Conservation (phyloP, 53 echinoderm and acorn worm species). For the Paelopatides confundens region DNA sequence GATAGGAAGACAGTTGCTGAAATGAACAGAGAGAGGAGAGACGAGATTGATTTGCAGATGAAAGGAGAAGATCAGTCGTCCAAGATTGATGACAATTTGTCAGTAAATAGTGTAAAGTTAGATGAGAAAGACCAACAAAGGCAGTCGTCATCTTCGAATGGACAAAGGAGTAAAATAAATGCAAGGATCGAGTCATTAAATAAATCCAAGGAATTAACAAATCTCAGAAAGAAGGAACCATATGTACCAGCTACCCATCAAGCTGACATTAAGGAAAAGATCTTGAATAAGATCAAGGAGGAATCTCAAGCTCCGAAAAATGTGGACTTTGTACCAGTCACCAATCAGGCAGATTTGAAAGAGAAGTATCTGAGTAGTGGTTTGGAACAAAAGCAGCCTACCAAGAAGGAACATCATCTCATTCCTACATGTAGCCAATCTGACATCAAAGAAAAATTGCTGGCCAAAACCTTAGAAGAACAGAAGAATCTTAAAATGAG, state of each 20-base stretch:
- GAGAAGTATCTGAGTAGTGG: slow-evolving; percentile 18
- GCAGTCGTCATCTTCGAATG: neutral
- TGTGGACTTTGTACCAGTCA: neutral
- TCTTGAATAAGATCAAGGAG: slow-evolving; percentile 15
- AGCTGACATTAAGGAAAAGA: slow-evolving; percentile 31
- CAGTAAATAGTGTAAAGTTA: no score
- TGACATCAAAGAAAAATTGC: slow-evolving; percentile 19
- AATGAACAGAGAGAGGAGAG: neutral
- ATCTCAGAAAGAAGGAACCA: slow-evolving; percentile 8
- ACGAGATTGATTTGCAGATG: no score
- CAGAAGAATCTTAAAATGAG: neutral
- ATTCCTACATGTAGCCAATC: slow-evolving; percentile 4
- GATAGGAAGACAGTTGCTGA: neutral
- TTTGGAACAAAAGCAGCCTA: neutral
- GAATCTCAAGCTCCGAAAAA: slow-evolving; percentile 16
- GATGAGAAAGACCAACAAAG: neutral
- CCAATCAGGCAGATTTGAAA: slow-evolving; percentile 24
- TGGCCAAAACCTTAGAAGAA: neutral
- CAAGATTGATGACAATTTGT: no score
- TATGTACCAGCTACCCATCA: slow-evolving; percentile 7
- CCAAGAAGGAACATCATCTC: neutral
- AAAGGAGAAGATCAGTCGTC: no score
- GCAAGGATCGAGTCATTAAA: neutral
- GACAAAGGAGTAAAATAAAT: neutral
- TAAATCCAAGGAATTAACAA: slow-evolving; percentile 8